phyloP scores from a whole-genome alignment of 2,113 vertebrate genomes.

The Calyptommatus sinebrachiatus region DNA sequence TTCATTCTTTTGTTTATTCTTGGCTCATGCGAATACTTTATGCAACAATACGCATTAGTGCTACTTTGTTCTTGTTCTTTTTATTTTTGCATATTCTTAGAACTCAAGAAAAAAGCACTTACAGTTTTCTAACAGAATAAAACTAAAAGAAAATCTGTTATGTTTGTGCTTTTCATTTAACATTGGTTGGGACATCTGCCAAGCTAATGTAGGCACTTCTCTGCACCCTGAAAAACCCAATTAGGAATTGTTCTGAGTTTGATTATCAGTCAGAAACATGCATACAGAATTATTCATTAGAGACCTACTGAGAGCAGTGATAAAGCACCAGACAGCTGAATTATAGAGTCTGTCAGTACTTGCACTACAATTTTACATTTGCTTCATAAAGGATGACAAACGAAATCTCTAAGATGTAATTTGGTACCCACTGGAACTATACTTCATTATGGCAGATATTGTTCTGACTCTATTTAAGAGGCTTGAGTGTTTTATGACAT shows the following conservation, averaged over 20 bases:
- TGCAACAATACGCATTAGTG: slow-evolving; percentile 17
- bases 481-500: slow-evolving; percentile 38
- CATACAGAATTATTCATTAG: slow-evolving; percentile 74
- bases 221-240: slow-evolving; percentile 71
- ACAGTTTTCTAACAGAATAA: slow-evolving; percentile 26
- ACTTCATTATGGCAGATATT: slow-evolving; percentile 29
- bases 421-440: slow-evolving; percentile 49
- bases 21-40: slow-evolving; percentile 20
- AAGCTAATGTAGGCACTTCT: slow-evolving; percentile 64
- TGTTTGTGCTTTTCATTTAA: slow-evolving; percentile 69
- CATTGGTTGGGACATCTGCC: slow-evolving; percentile 66
- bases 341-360: slow-evolving; percentile 69
- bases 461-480: slow-evolving; percentile 56
- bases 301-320: slow-evolving; percentile 73
- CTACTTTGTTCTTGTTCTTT: slow-evolving; percentile 25
- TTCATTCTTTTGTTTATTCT: slow-evolving; percentile 12
- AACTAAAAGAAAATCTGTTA: slow-evolving; percentile 45
- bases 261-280: slow-evolving; percentile 77
- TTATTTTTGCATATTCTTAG: slow-evolving; percentile 13
- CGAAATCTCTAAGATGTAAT: slow-evolving; percentile 68
- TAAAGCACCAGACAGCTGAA: slow-evolving; percentile 74
- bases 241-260: slow-evolving; percentile 75
- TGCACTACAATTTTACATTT: slow-evolving; percentile 63
- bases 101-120: slow-evolving; percentile 25
- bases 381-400: slow-evolving; percentile 71